Base-by-base conservation (phyloP, 2,113 vertebrate species). In the Choloepus hoffmanni region DNA sequence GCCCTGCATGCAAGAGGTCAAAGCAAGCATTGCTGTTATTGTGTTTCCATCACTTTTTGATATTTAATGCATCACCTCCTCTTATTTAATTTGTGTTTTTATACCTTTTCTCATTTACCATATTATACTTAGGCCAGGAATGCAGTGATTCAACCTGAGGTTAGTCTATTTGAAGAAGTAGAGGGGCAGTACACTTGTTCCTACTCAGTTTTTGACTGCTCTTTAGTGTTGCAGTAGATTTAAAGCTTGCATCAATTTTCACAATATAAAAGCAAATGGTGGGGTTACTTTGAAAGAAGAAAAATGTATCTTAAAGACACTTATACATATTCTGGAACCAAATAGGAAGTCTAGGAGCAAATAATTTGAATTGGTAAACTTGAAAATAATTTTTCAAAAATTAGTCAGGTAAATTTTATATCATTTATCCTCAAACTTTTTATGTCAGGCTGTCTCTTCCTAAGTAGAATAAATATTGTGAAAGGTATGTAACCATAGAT, bases 321-420 rank as follows among this genome's bases (percentile, higher is more conserved):
- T 1, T n/a, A 40, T 50, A 76, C 55, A 58, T 33, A 62, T 82
- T 90, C 58, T 94, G 14, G 28, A 94, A 78, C n/a, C 77, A 82
- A 43, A 63, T 74, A 58, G 14, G 4, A 94, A 65, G 45, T 79
- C 30, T 60, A 81, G 43, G 60, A 92, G 8, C 19, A 78, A 74
- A 90, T 79, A 93, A 67, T 85, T 85, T 77, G 55, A 95, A 33
- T 95, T 94, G 26, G 10, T 90, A 90, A 85, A 82, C 23, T 78
- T 95, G 21, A 97, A 77, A 89, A 43, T 65, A 85, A 45, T 58
- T 94, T 92, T 97, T 94, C 12, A 87, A 85, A 92, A 90, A 50
- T 55, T 19, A 76, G 60, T 36, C 36, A 36, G 36, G 18, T 53
- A n/a, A 11, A 67, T 18, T 67, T 67, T 33, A 85, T 45, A 45